Evolutionary conservation across 2,113 vertebrate genomes (phyloP).

Genomic region (Meles meles): DNA sequence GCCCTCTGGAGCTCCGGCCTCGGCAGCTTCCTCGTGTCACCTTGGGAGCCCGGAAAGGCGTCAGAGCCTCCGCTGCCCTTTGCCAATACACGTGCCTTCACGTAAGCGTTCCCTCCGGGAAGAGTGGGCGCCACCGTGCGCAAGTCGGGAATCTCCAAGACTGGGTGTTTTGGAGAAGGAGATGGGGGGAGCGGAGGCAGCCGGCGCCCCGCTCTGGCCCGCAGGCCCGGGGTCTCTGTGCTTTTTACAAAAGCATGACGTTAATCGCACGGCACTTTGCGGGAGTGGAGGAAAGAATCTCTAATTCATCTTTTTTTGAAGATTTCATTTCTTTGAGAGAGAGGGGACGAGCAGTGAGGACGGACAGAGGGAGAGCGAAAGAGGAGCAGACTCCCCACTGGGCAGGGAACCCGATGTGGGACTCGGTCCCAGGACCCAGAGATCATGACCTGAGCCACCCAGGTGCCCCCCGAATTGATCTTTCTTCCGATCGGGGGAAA

Average conservation of each 20-base stretch:
- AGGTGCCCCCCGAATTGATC: not conserved
- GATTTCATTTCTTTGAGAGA: not conserved
- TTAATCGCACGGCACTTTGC: not conserved
- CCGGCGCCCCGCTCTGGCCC: not conserved
- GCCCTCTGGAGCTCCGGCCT: not conserved
- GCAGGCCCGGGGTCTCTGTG: rapidly evolving
- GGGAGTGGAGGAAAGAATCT: rapidly evolving
- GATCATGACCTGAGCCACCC: not conserved
- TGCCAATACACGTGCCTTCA: not conserved
- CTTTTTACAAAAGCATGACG: not conserved
- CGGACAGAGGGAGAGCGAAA: not conserved
- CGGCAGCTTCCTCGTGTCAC: not conserved
- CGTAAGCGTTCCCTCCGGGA: not conserved
- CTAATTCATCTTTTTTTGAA: not conserved
- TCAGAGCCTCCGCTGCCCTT: not conserved
- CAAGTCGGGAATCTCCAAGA: too few species aligned
- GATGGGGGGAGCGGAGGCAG: not conserved
- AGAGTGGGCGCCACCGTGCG: too few species aligned
- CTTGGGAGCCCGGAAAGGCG: not conserved
- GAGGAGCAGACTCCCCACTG: not conserved
- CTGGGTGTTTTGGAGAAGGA: not conserved
- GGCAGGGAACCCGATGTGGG: not conserved
- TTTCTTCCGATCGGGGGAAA: not conserved
- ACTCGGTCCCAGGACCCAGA: not conserved
- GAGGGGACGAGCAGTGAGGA: not conserved